Conservation (phyloP, 2,888 invertebrate genomes). For the Tipula lateralis region DNA sequence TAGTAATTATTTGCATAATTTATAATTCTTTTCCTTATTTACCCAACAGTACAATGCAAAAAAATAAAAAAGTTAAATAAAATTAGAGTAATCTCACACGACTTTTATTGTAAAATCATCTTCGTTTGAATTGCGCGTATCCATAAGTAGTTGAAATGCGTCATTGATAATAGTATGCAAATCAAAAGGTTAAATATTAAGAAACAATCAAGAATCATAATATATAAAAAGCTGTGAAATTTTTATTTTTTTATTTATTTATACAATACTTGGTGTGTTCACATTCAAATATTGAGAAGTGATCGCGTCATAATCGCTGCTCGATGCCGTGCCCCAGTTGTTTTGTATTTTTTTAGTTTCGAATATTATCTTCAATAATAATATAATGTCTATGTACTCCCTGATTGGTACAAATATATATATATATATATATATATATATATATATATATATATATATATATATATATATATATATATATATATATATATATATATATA, state of each 20-base stretch:
- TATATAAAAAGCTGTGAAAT: not conserved
- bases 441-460: no score
- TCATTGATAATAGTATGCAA: conserved; percentile 19
- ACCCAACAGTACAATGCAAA: not conserved
- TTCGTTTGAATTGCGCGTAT: not conserved
- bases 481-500: no score
- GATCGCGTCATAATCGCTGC: not conserved
- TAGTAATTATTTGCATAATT: not conserved
- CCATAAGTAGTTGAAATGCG: not conserved
- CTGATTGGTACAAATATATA: not conserved
- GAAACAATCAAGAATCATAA: not conserved
- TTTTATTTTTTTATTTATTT: not conserved
- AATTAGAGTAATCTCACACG: not conserved
- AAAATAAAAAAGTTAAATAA: no score
- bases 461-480: no score
- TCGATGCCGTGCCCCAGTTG: not conserved
- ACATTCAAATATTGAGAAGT: not conserved
- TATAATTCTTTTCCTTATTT: conserved; percentile 2
- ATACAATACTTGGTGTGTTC: not conserved
- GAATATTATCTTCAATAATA: not conserved
- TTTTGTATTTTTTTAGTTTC: not conserved
- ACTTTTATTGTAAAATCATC: not conserved
- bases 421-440: no score
- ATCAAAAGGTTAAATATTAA: not conserved
- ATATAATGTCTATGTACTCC: not conserved